Percentiles rank a stretch among this genome's conserved stretches.
Evolutionary conservation across 2,797 vertebrate genomes (phyloP).

Genomic region (Lagorchestes hirsutus): DNA sequence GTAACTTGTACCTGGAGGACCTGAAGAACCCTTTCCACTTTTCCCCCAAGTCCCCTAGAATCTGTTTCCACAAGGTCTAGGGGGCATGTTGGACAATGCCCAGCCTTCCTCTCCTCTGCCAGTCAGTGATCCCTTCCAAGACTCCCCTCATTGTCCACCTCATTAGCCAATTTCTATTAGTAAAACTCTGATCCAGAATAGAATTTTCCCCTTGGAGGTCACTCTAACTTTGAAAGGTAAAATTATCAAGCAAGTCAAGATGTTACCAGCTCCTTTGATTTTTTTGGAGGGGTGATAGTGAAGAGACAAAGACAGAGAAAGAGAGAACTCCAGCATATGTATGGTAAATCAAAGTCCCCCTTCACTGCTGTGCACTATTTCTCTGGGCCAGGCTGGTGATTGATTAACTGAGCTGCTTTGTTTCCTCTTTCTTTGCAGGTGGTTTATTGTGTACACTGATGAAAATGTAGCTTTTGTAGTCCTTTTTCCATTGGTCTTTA

Average conservation of each 20-base stretch:
- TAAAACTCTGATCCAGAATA: background rate
- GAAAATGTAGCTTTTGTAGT: too few species aligned
- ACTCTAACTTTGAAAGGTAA: background rate
- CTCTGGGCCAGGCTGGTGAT: background rate
- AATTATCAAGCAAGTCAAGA: background rate
- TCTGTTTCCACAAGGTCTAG: background rate
- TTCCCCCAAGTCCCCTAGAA: too few species aligned
- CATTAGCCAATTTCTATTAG: too few species aligned
- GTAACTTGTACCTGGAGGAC: background rate
- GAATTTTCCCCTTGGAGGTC: background rate
- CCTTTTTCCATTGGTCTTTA: background rate
- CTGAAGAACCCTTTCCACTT: background rate
- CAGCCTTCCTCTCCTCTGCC: background rate
- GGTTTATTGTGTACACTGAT: background rate
- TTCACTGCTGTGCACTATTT: background rate
- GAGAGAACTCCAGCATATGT: background rate
- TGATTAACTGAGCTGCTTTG: background rate
- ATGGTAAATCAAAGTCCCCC: background rate
- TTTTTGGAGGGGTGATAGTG: background rate
- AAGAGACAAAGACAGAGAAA: background rate
- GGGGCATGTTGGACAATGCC: background rate
- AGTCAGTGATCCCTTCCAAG: background rate
- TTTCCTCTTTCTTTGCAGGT: background rate
- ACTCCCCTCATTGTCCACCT: too few species aligned
- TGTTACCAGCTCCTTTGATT: background rate